A percentile compares a stretch with the other conserved stretches of the same genome.
Evolutionary conservation across 2,797 vertebrate species (phyloP).

Genomic region (Sebastes melanostomus): DNA sequence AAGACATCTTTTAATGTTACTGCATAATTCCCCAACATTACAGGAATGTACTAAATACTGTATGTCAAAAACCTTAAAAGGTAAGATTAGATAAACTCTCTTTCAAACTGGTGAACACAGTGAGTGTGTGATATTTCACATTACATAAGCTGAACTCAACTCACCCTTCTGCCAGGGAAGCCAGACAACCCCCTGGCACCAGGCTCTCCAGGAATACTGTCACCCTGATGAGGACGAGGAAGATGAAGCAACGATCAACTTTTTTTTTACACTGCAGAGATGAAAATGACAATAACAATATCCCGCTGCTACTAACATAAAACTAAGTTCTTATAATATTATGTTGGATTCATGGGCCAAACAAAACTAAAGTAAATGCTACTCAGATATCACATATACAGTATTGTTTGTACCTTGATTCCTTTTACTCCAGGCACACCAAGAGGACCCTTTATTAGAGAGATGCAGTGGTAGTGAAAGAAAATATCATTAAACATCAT

Average conservation of each 20-base stretch:
- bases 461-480: not conserved
- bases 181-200: conserved; percentile 84
- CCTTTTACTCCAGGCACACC: conserved; percentile 85
- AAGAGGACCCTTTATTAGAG: conserved; percentile 75
- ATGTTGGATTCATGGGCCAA: not conserved
- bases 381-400: not conserved
- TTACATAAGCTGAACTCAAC: conserved; percentile 43
- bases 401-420: conserved; percentile 79
- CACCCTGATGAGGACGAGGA: conserved; percentile 78
- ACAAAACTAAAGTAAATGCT: not conserved
- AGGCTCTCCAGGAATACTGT: conserved; percentile 78
- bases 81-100: not conserved
- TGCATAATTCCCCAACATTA: not conserved
- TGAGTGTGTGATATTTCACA: not conserved
- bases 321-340: not conserved
- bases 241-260: not conserved
- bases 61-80: not conserved
- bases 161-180: conserved; percentile 84
- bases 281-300: not conserved
- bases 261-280: not conserved
- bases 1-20: not conserved
- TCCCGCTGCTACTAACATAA: not conserved
- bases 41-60: not conserved
- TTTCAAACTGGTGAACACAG: not conserved
- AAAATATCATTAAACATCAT: not conserved